These are phyloP conservation scores for Panulirus ornatus DNA, from an alignment of 1,140 invertebrate genomes.

Conservation along the genomic window DNA sequence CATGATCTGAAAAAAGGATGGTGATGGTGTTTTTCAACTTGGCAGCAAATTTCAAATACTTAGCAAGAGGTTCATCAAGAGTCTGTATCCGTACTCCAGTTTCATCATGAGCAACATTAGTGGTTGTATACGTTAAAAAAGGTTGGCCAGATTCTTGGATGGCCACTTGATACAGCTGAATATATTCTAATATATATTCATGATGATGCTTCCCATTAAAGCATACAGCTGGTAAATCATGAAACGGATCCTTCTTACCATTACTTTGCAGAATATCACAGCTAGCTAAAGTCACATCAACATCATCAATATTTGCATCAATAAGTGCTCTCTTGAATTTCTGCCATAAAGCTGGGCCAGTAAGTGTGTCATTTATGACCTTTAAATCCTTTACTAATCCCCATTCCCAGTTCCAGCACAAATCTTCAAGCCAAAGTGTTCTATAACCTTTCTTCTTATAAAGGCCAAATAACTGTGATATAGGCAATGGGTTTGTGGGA, in stretches of 20 bases:
- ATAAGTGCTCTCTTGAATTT: conserved; percentile 47
- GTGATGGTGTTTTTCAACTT: conserved; percentile 77
- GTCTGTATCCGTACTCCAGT: conserved; percentile 77
- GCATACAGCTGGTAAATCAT: conserved; percentile 77
- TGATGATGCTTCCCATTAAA: conserved; percentile 77
- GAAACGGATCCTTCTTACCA: conserved; percentile 77
- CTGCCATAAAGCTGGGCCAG: conserved; percentile 45
- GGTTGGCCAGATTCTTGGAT: conserved; percentile 64
- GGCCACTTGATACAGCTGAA: conserved; percentile 76
- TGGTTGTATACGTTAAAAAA: conserved; percentile 76
- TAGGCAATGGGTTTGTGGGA: conserved; percentile 75
- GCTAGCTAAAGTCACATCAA: conserved; percentile 75
- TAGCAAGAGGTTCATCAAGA: conserved; percentile 76
- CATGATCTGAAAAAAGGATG: conserved; percentile 78
- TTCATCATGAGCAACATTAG: conserved; percentile 77
- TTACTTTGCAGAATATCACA: conserved; percentile 76
- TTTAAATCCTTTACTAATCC: conserved; percentile 77
- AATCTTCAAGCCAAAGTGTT: conserved; percentile 78
- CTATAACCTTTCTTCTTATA: conserved; percentile 76
- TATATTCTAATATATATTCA: conserved; percentile 77
- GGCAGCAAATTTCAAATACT: conserved; percentile 57
- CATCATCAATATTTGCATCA: conserved; percentile 49
- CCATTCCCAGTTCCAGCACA: conserved; percentile 78
- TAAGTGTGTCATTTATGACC: conserved; percentile 75
- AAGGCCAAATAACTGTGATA: conserved; percentile 75